A percentile compares a stretch with the other conserved stretches of the same genome.
Conservation (phyloP, 2,113 vertebrate species). For the Sapajus apella region DNA sequence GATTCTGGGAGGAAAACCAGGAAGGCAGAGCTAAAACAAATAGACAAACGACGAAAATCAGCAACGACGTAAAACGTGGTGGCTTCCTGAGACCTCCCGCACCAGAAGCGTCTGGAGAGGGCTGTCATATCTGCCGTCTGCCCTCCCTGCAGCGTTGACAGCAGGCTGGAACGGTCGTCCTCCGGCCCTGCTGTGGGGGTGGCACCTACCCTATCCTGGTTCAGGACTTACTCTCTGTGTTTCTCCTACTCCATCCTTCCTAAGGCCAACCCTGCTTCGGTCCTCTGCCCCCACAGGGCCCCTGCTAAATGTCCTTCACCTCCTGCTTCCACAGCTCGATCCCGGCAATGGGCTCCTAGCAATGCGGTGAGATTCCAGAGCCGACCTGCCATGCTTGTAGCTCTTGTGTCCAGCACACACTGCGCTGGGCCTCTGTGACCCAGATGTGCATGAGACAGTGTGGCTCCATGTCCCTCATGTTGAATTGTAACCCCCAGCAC, state of each 20-base stretch:
- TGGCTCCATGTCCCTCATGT: no score
- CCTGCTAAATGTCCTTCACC: no score
- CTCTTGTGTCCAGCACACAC: no score
- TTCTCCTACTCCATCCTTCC: neutral
- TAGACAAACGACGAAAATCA: neutral
- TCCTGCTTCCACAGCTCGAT: neutral
- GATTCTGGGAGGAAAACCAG: neutral
- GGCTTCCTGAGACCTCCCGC: neutral
- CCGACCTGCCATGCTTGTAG: no score
- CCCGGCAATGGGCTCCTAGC: no score
- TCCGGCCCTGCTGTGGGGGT: neutral
- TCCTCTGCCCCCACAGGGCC: no score
- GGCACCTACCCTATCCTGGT: neutral
- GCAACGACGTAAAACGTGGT: neutral
- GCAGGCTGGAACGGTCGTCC: neutral
- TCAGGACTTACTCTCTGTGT: no score
- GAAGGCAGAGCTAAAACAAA: neutral
- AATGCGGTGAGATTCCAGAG: no score
- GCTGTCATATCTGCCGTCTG: neutral
- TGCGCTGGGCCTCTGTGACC: no score
- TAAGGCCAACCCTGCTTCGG: no score
- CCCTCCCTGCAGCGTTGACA: neutral
- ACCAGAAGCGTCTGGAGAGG: neutral
- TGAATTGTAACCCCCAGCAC: no score
- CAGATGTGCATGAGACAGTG: no score